Conservation (phyloP, 2,113 vertebrate genomes). For the Enhydra lutris region DNA sequence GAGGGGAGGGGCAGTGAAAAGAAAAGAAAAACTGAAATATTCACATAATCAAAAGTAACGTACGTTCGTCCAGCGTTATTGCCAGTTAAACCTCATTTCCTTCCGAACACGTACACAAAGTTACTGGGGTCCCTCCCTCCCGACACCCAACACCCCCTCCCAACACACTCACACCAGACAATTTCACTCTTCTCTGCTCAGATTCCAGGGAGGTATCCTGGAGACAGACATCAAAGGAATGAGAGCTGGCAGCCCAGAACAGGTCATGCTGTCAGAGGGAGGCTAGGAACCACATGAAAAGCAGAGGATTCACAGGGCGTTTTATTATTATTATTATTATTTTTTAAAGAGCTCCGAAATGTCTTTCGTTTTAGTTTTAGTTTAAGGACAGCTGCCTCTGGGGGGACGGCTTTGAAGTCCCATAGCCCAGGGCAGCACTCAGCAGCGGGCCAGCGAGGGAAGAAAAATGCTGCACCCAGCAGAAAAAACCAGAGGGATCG, state of each 20-base stretch:
- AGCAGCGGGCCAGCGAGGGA: not conserved
- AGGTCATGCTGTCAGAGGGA: slow-evolving; percentile 45
- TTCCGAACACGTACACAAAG: not conserved
- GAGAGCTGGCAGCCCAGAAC: slow-evolving; percentile 59
- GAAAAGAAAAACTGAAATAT: not conserved
- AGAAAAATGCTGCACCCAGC: not conserved
- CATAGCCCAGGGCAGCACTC: not conserved
- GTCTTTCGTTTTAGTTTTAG: slow-evolving; percentile 42
- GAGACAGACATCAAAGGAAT: slow-evolving; percentile 75
- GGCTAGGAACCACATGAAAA: slow-evolving; percentile 68
- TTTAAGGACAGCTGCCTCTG: slow-evolving; percentile 54
- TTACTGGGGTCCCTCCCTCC: not conserved
- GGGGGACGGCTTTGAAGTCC: slow-evolving; percentile 57
- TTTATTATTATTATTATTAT: slow-evolving; percentile 13
- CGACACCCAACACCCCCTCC: not conserved
- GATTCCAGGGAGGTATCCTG: slow-evolving; percentile 71
- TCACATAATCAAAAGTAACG: not conserved
- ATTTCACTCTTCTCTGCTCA: slow-evolving; percentile 49
- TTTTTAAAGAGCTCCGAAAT: slow-evolving; percentile 63
- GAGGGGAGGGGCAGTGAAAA: not conserved
- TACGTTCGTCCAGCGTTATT: not conserved
- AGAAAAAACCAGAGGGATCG: slow-evolving; percentile 15
- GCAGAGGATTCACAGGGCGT: slow-evolving; percentile 31
- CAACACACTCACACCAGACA: not conserved
- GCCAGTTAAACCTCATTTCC: slow-evolving; percentile 23